Conservation (phyloP, 2,888 invertebrate species). For the Amphiduros pacificus region DNA sequence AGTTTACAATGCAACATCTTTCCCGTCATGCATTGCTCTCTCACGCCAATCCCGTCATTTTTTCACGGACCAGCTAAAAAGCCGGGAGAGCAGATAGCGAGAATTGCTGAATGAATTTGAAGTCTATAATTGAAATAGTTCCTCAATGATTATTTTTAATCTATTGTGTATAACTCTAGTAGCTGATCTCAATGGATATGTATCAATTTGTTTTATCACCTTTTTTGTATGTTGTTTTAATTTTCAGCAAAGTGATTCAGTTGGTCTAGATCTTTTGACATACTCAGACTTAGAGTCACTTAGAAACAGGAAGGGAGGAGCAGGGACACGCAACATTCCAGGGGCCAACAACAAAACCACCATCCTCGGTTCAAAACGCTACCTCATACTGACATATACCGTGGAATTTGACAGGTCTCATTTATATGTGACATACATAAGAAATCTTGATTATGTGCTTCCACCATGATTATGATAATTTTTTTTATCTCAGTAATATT, state of each 20-base stretch:
- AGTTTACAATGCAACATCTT: too few species aligned
- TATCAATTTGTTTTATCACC: background rate
- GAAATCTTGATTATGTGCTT: background rate
- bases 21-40: too few species aligned
- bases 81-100: too few species aligned
- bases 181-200: background rate
- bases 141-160: too few species aligned
- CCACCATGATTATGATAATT: too few species aligned
- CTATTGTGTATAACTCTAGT: too few species aligned
- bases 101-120: too few species aligned
- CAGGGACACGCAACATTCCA: slow-evolving; percentile 31
- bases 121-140: too few species aligned
- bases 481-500: too few species aligned
- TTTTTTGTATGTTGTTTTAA: background rate
- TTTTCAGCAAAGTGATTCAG: slow-evolving; percentile 54
- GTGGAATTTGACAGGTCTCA: slow-evolving; percentile 58
- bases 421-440: background rate
- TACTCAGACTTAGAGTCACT: slow-evolving; percentile 56
- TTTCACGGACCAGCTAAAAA: too few species aligned
- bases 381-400: slow-evolving; percentile 57
- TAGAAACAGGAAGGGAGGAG: slow-evolving; percentile 48
- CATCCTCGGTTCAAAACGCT: slow-evolving; percentile 51
- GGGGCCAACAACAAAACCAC: slow-evolving; percentile 33
- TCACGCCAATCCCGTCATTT: too few species aligned
- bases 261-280: slow-evolving; percentile 55